phyloP scores from a whole-genome alignment of 2,113 vertebrate genomes.

The Clarias magur region DNA sequence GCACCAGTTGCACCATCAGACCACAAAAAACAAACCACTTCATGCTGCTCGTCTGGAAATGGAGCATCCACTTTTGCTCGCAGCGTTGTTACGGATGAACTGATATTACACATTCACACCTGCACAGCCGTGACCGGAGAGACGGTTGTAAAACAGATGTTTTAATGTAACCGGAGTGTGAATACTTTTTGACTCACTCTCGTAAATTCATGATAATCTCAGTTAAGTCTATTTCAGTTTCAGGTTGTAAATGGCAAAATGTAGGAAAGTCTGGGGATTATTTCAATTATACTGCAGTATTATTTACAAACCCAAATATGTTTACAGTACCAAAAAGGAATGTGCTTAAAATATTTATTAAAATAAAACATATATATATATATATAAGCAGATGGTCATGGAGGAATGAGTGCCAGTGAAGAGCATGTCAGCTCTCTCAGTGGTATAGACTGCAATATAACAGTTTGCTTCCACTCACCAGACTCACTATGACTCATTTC shows the following conservation, averaged over 20 bases:
- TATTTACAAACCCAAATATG: neutral
- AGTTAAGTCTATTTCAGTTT: neutral
- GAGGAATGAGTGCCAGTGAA: constrained; percentile 2
- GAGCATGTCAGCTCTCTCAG: neutral
- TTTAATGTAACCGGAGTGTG: no score
- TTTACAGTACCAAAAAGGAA: neutral
- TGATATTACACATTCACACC: no score
- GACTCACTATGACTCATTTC: constrained; percentile 32
- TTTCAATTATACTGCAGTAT: neutral
- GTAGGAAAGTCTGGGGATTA: neutral
- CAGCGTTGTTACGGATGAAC: no score
- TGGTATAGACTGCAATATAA: neutral
- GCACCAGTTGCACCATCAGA: no score
- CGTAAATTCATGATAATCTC: neutral
- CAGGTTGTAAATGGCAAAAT: neutral
- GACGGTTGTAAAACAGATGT: no score
- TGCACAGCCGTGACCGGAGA: no score
- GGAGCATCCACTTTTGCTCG: no score
- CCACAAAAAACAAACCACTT: no score
- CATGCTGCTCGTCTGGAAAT: no score
- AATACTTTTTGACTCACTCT: no score
- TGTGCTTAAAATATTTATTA: neutral
- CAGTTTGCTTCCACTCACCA: constrained; percentile 31
- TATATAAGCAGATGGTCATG: constrained; percentile 33
- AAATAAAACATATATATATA: neutral